Percentiles rank a stretch among this genome's conserved stretches.
These are phyloP conservation scores for Oligia strigilis DNA, from an alignment of 2,888 invertebrate genomes.

Conservation along the genomic window DNA sequence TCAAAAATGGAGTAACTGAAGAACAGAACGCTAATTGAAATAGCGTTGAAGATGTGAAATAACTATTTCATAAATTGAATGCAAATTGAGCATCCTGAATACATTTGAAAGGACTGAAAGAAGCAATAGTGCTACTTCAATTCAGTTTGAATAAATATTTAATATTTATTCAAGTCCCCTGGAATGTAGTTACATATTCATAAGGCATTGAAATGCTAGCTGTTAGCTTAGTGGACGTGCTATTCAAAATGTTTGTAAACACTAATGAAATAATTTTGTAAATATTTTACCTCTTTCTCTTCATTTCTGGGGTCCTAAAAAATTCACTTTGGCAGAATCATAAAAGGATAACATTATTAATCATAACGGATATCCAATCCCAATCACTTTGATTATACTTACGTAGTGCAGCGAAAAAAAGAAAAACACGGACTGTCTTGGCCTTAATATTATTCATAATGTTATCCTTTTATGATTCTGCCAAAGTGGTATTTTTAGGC, in stretches of 20 bases:
- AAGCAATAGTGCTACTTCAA: slow-evolving; percentile 23
- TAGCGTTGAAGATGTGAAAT: neutral
- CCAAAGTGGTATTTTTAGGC: too few relatives aligned
- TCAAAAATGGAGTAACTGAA: too few relatives aligned
- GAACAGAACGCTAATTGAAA: neutral
- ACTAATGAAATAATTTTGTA: neutral
- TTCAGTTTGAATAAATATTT: slow-evolving; percentile 30
- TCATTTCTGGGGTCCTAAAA: neutral
- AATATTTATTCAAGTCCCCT: neutral
- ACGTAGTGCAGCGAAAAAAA: too few relatives aligned
- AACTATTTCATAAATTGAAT: slow-evolving; percentile 6
- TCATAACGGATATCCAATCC: too few relatives aligned
- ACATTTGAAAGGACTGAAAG: slow-evolving; percentile 20
- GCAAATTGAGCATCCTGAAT: slow-evolving; percentile 15
- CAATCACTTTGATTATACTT: too few relatives aligned
- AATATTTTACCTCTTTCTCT: neutral
- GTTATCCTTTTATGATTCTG: too few relatives aligned
- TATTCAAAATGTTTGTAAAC: slow-evolving; percentile 6
- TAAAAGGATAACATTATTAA: too few relatives aligned
- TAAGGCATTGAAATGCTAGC: slow-evolving; percentile 24
- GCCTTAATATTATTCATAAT: too few relatives aligned
- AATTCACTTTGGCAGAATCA: too few relatives aligned
- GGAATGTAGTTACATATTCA: slow-evolving; percentile 42
- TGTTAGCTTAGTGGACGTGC: neutral
- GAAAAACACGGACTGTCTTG: too few relatives aligned